Percentiles rank a stretch among this genome's conserved stretches.
These are phyloP conservation scores for Rattus rattus DNA, from an alignment of 2,113 vertebrate species.

Conservation along the genomic window DNA sequence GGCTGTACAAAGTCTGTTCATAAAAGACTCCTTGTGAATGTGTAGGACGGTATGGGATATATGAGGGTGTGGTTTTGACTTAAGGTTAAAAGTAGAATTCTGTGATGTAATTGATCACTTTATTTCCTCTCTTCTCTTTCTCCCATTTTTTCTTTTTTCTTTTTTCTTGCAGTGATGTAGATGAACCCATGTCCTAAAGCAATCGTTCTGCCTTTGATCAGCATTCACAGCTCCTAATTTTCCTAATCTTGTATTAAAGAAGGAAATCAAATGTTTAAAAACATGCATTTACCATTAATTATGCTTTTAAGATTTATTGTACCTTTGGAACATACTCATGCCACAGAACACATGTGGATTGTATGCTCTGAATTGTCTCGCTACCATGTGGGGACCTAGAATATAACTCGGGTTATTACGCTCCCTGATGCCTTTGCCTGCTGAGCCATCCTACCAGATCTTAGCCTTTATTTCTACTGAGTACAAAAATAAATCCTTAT, in stretches of 20 bases:
- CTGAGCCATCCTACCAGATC: not conserved
- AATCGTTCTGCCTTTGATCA: not conserved
- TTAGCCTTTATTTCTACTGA: constrained; percentile 10
- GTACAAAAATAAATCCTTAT: not conserved
- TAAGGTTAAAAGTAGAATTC: not conserved
- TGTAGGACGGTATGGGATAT: not conserved
- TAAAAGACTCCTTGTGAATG: not conserved
- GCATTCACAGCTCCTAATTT: not conserved
- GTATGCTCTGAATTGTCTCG: not conserved
- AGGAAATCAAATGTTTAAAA: not conserved
- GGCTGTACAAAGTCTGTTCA: not conserved
- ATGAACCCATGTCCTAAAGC: not conserved
- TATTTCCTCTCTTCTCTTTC: not conserved
- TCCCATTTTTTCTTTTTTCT: not conserved
- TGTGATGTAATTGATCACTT: not conserved
- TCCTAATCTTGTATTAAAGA: not conserved
- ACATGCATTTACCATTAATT: not conserved
- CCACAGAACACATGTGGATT: not conserved
- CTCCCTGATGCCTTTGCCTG: not conserved
- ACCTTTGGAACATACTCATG: not conserved
- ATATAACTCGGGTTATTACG: not conserved
- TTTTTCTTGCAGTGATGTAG: not conserved
- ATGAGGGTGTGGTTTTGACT: not conserved
- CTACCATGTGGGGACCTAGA: no score
- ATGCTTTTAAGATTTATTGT: not conserved